phyloP scores from a whole-genome alignment of 2,113 vertebrate genomes.

The Gila orcuttii region DNA sequence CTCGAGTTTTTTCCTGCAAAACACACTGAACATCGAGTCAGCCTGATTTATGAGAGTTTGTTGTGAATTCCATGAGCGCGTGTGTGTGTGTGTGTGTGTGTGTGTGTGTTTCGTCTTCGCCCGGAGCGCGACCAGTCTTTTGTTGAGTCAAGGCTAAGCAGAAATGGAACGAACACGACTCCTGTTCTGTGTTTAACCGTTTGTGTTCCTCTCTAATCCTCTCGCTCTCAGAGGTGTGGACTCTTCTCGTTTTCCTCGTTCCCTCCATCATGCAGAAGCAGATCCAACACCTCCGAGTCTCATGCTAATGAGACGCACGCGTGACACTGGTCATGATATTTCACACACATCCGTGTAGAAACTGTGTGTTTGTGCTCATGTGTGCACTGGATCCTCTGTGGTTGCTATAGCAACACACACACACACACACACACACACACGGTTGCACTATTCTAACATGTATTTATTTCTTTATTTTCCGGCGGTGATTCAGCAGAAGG shows the following conservation, averaged over 20 bases:
- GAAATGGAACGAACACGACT: not conserved
- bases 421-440: not conserved
- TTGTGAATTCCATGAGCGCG: too few species aligned
- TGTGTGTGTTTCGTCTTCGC: too few species aligned
- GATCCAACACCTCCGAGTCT: not conserved
- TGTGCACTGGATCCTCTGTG: slow-evolving; percentile 50
- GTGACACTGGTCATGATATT: not conserved
- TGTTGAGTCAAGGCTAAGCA: not conserved
- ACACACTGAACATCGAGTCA: too few species aligned
- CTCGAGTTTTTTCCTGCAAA: too few species aligned
- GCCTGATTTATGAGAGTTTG: too few species aligned
- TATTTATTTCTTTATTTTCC: not conserved
- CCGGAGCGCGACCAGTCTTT: not conserved
- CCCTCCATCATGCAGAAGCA: not conserved
- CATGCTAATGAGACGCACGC: slow-evolving; percentile 20
- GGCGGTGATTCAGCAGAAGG: not conserved
- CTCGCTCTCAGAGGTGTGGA: not conserved
- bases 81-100: too few species aligned
- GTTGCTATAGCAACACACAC: slow-evolving; percentile 73
- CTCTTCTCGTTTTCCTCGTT: not conserved
- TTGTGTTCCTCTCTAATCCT: not conserved
- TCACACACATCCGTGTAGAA: slow-evolving; percentile 9
- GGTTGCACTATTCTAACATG: not conserved
- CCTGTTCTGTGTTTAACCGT: not conserved
- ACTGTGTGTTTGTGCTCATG: slow-evolving; percentile 1